Evolutionary conservation across 1,140 invertebrate species (phyloP).

Genomic region (Sminthurides bifidus): DNA sequence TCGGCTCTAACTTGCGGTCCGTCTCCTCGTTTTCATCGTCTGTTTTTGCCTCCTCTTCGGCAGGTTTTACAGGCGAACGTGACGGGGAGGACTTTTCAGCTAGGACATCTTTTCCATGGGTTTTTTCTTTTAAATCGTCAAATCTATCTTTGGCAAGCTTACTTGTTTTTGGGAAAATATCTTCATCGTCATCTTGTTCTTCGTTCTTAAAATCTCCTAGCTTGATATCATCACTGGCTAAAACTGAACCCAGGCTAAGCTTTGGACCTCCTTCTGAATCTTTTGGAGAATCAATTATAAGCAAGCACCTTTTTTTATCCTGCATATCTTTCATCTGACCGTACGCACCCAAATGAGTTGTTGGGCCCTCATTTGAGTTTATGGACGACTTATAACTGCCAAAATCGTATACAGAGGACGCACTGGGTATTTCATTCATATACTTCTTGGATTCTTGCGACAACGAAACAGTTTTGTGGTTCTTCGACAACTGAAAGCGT

Average conservation of each 20-base stretch:
- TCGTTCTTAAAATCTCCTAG: conserved; percentile 21
- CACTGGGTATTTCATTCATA: no score
- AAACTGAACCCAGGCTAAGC: conserved; percentile 31
- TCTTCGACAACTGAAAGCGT: background rate
- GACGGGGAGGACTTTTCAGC: conserved; percentile 33
- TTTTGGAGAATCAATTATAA: conserved; percentile 25
- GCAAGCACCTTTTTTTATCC: conserved; percentile 29
- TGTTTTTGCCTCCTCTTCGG: conserved; percentile 32
- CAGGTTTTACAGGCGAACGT: conserved; percentile 27
- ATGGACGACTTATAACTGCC: no score
- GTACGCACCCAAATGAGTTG: background rate
- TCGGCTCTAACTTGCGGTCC: conserved; percentile 36
- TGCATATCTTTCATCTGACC: background rate
- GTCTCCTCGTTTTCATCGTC: conserved; percentile 39
- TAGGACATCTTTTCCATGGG: conserved; percentile 13
- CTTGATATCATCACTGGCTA: conserved; percentile 23
- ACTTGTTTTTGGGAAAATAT: no score
- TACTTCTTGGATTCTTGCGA: no score
- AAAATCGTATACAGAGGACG: no score
- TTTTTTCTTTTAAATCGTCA: conserved; percentile 7
- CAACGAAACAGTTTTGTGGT: background rate
- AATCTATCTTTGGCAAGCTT: background rate
- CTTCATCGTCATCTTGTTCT: conserved; percentile 20
- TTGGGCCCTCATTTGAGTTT: no score
- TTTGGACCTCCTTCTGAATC: conserved; percentile 28